Base-by-base conservation (phyloP, 2,888 invertebrate genomes). In the Syrphus vitripennis region DNA sequence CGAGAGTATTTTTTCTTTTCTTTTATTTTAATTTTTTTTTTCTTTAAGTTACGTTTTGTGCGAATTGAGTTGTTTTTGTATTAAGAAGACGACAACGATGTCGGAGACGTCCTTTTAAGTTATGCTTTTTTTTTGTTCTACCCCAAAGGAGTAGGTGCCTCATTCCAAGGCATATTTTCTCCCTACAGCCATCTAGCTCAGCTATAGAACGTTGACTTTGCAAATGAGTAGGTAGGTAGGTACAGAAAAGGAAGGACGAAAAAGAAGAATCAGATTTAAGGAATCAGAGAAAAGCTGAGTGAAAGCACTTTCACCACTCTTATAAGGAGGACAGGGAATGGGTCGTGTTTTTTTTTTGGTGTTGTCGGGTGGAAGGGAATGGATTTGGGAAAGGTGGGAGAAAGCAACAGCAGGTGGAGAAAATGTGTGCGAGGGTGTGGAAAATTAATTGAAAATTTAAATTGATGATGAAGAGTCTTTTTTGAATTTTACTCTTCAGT, bases 371-470 rank as follows among this genome's bases (percentile, higher is more conserved):
- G 24, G 5, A 2, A 1, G 37, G 0, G 26, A 10, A 14, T 31
- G 57, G 19, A 34, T 19, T 19, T 31, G 12, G n/a, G 37, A 7
- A 4, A 24, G 4, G 2, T 3, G 53, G 16, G 7, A 0, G 42
- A 4, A 14, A 29, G 40, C n/a, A 21, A 21, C 21, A 19, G 50
- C 67, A 67, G 67, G 48, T 67, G 67, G 34, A 50, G 21, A 4
- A 48, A 67, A 65, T 48, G 48, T 59, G 59, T 67, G 67, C 67
- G 67, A 67, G 67, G 75, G 83, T 75, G 75, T 79, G 70, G 74
- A 78, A 78, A 83, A 83, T 83, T 83, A 83, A 83, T 83, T 83
- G 83, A 83, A 78, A 83, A 83, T 78, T 83, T 78, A 83, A 83
- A 83, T 83, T 78, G 83, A 72, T 69, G 83, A 78, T 78, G 72